Conservation (phyloP, 2,113 vertebrate species). For the Malurus melanocephalus region DNA sequence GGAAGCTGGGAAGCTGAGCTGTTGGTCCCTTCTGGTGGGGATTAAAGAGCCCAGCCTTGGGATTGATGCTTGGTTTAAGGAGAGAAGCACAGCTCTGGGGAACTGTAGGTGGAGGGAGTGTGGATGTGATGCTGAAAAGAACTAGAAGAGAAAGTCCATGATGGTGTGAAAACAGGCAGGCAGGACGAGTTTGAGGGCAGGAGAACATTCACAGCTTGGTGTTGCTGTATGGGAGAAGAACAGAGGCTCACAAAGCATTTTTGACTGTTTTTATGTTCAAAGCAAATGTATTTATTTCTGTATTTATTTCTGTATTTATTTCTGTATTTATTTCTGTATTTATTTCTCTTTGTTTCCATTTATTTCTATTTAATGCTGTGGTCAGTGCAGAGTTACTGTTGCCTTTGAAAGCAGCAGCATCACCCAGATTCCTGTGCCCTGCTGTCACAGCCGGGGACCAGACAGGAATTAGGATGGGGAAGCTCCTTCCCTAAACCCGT, state of each 20-base stretch:
- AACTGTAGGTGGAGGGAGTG: background rate
- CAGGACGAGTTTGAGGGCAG: background rate
- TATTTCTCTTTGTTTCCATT: background rate
- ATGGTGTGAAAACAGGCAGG: background rate
- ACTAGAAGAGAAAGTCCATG: background rate
- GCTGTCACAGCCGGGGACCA: rapidly evolving
- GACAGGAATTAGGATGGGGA: background rate
- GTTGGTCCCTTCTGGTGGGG: background rate
- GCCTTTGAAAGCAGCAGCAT: background rate
- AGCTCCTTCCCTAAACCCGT: background rate
- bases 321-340: too few relatives aligned
- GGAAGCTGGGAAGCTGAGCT: background rate
- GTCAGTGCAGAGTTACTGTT: background rate
- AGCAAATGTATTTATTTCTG: background rate
- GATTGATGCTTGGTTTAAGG: background rate
- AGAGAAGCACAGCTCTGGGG: background rate
- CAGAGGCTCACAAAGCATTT: rapidly evolving
- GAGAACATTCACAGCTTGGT: background rate
- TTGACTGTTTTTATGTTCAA: background rate
- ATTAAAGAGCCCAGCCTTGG: background rate
- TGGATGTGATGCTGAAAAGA: background rate
- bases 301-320: too few relatives aligned
- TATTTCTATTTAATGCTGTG: background rate
- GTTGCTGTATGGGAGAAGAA: background rate
- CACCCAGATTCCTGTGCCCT: background rate